Evolutionary conservation across 2,797 vertebrate genomes (phyloP), one percentile per base, ranked within the genome.

Genomic region (Oreochromis mossambicus): DNA sequence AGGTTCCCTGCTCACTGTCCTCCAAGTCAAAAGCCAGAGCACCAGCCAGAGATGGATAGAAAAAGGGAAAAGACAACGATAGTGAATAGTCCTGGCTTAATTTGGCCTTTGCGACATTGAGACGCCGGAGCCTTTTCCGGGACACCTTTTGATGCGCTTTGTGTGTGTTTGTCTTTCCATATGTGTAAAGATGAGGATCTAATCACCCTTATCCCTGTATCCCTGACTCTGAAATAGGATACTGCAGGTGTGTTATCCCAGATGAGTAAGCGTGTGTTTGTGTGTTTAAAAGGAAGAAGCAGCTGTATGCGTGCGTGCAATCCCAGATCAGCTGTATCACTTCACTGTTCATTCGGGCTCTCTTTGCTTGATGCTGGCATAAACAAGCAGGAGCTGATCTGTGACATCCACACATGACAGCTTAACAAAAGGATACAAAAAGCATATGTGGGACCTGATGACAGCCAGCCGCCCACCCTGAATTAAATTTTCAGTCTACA

Each of bases 381-480:
- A 88, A 92, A 94, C 91, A 92, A 93, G 87, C 87, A 86, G 87
- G 82, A 84, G 85, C 88, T 86, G 91, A 91, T 92, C 87, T 82
- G 82, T 54, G 78, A 95, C 94, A 91, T 94, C 86, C 90, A 87
- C 90, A 55, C 92, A 90, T 81, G 95, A 93, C 94, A 92, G 93
- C 87, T 75, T 7, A 89, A 95, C 93, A 95, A 94, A 95, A 87
- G 90, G 73, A 81, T 87, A 90, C 81, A 92, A 86, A 92, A 92
- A 87, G 85, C 81, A 43, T 3, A 76, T 41, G 83, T 73, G 73
- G 41, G 81, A 55, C 83, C 61, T 6, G 11, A 51, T 9, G 86
- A 88, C 90, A 91, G 90, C 78, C 86, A 82, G 75, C 52, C 38
- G 3, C 83, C 43, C 80, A 14, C 81, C 34, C 58, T 73, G 79